Evolutionary conservation across 2,888 invertebrate genomes (phyloP), one percentile per base, ranked within the genome.

Genomic region (Megamerina dolium): DNA sequence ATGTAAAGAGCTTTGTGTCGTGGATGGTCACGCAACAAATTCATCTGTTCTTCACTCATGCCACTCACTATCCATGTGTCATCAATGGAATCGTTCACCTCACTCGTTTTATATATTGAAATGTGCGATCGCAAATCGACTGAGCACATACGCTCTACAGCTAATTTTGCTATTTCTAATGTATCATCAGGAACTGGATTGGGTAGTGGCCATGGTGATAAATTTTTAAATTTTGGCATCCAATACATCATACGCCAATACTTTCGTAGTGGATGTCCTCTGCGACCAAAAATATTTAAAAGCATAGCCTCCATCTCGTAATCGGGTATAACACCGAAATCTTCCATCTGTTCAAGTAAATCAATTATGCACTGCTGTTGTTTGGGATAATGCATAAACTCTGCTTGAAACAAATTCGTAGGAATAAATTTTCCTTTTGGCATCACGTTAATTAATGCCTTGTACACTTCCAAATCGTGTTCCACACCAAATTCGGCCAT

Each of bases 361-460:
- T 88, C 87, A n/a, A 94, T 81, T 29, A 86, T 86, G 70, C 92
- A 91, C 50, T 92, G 85, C 61, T 99, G 97, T 62, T 99, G 97
- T 65, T 89, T 89, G 0, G 95, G 94, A 74, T 87, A 96, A 68
- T 95, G 92, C 81, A 86, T 80, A 58, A 94, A 88, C 69, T 93
- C 91, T 0, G 84, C 81, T 76, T 95, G 90, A 69, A 89, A 82
- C 32, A 83, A 73, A 66, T 87, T 93, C 26, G 73, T 73, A 0
- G 97, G 83, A 51, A 95, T 81, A 72, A 92, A 85, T 68, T 81
- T 86, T 32, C 91, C 90, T 70, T 93, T 88, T 0, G 94, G 92
- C 66, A 96, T 76, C 30, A 94, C 78, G 63, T 92, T 82, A 29
- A 95, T 73, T 37, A 96, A 62, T 16, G 82, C 78, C 69, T 90